Conservation (phyloP, 64 coral and sea anemone species). For the Acropora tenuis region DNA sequence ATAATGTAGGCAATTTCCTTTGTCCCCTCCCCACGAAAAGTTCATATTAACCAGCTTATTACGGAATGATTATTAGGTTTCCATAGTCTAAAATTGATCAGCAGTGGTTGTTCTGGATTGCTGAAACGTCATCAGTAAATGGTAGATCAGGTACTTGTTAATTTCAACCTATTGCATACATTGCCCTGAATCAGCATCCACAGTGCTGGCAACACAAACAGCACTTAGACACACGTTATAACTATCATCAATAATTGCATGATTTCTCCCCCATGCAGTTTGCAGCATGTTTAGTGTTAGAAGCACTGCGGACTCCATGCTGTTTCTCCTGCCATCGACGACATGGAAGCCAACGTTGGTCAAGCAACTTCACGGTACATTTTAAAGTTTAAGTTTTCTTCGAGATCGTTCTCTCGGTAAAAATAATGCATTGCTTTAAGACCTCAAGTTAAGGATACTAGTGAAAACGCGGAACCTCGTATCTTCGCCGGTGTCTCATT, state of each 20-base stretch:
- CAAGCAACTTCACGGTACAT: conserved; percentile 1
- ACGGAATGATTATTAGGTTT: no score
- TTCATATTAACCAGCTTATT: no score
- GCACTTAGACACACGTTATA: background rate
- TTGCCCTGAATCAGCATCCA: background rate
- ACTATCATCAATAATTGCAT: conserved; percentile 10
- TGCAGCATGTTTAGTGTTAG: background rate
- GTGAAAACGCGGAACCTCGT: background rate
- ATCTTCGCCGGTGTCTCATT: background rate
- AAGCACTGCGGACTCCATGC: background rate
- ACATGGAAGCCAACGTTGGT: conserved; percentile 9
- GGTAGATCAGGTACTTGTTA: background rate
- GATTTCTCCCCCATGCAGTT: background rate
- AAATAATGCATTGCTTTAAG: conserved; percentile 1
- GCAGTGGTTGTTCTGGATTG: conserved; percentile 3
- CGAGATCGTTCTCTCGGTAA: conserved; percentile 2
- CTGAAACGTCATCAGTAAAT: background rate
- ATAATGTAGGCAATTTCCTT: no score
- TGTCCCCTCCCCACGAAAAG: no score
- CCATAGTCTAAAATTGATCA: no score
- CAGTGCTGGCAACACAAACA: conserved; percentile 3
- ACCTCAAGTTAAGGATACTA: background rate
- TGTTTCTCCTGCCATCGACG: conserved; percentile 3
- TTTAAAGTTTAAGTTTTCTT: background rate
- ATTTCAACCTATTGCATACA: background rate